Percentiles rank a stretch among this genome's conserved stretches.
These are phyloP conservation scores for Hemicentrotus pulcherrimus DNA, from an alignment of 35 echinoderm and acorn worm species.

Conservation along the genomic window DNA sequence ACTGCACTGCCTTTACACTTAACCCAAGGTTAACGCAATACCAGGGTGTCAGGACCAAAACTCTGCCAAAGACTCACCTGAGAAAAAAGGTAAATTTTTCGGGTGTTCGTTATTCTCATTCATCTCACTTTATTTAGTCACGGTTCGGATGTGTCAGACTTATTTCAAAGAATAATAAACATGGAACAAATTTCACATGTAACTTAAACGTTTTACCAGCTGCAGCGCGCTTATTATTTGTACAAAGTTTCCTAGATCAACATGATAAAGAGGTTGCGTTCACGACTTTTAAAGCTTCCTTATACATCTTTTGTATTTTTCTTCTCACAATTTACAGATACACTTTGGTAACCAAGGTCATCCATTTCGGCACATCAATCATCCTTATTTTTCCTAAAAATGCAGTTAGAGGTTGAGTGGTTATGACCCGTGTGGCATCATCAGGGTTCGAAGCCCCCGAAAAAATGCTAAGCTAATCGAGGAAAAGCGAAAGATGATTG, in stretches of 20 bases:
- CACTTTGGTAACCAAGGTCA: neutral
- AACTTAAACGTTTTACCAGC: conserved; percentile 11
- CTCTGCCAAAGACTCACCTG: neutral
- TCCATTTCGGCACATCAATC: neutral
- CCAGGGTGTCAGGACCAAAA: neutral
- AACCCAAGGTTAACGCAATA: neutral
- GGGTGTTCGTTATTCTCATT: neutral
- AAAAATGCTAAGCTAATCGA: too few relatives aligned
- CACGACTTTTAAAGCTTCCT: neutral
- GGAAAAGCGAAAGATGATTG: too few relatives aligned
- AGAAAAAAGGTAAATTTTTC: neutral
- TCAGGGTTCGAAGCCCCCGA: neutral
- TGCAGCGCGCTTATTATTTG: neutral
- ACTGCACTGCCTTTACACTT: conserved; percentile 23
- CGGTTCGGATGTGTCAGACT: neutral
- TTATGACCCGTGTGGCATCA: neutral
- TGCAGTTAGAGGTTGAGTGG: neutral
- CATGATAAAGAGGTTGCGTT: conserved; percentile 10
- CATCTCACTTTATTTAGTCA: neutral
- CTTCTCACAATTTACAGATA: conserved; percentile 12
- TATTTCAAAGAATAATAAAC: conserved; percentile 14
- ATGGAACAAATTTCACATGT: neutral
- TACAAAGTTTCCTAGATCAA: neutral
- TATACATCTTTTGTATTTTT: neutral
- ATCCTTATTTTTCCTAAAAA: neutral